Conservation (phyloP, 2,113 vertebrate species). For the Dicrurus megarhynchus region DNA sequence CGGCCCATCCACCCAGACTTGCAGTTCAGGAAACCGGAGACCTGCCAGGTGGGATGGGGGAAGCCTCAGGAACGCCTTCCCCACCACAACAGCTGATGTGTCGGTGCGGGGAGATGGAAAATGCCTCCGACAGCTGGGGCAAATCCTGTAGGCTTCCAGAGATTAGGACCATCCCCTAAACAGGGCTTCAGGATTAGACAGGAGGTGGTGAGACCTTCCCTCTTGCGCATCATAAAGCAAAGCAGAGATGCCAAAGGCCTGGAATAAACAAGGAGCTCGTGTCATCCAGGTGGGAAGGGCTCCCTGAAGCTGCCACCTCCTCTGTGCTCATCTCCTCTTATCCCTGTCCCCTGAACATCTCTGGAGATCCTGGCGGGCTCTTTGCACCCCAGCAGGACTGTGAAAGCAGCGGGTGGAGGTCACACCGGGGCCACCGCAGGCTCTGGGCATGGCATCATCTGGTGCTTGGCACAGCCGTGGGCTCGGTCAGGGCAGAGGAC, state of each 20-base stretch:
- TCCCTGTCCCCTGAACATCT: not conserved
- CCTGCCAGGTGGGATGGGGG: not conserved
- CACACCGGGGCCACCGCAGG: not conserved
- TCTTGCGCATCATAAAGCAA: fast-evolving
- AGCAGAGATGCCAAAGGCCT: not conserved
- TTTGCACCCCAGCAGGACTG: not conserved
- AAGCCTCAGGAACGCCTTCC: fast-evolving
- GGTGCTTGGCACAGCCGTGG: not conserved
- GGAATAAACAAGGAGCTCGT: fast-evolving
- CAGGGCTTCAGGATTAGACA: not conserved
- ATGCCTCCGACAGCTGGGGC: not conserved
- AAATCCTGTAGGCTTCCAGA: not conserved
- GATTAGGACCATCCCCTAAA: not conserved
- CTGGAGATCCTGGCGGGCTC: not conserved
- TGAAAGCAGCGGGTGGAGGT: not conserved
- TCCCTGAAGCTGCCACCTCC: not conserved
- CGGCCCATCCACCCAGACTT: not conserved
- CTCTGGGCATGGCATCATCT: not conserved
- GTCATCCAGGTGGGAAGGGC: not conserved
- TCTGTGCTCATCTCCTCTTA: fast-evolving
- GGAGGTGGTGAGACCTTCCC: not conserved
- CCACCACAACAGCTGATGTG: not conserved
- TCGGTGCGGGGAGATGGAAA: fast-evolving
- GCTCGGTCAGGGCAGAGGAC: not conserved
- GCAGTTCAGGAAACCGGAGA: not conserved